Conservation (phyloP, 2,113 vertebrate genomes). For the Trogon melanurus region DNA sequence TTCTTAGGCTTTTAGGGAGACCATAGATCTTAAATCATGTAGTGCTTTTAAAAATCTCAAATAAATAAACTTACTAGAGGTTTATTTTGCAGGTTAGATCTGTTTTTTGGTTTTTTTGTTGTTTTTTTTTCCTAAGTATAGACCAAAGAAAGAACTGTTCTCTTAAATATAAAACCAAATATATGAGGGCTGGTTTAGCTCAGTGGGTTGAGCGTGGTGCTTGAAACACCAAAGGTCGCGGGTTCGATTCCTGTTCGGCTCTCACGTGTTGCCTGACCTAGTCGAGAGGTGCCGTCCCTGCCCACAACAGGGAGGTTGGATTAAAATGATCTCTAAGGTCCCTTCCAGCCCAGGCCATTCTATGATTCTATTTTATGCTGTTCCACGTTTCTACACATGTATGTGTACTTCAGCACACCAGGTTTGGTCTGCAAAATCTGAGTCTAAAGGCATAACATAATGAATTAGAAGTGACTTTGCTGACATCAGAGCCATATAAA, state of each 20-base stretch:
- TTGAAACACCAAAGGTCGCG: too few relatives aligned
- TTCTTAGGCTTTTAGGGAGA: background rate
- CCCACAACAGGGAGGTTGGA: too few relatives aligned
- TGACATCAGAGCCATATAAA: background rate
- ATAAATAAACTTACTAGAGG: background rate
- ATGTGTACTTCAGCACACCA: background rate
- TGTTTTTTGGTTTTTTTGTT: background rate
- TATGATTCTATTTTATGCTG: background rate
- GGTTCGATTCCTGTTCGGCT: too few relatives aligned
- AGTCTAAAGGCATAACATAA: background rate
- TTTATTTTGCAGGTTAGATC: background rate
- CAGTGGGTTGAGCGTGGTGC: too few relatives aligned
- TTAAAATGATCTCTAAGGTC: too few relatives aligned
- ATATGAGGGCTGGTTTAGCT: too few relatives aligned
- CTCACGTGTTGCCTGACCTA: too few relatives aligned
- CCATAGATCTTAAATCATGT: background rate
- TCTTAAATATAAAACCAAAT: background rate
- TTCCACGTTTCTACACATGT: background rate
- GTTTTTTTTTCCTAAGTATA: background rate
- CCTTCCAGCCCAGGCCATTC: too few relatives aligned
- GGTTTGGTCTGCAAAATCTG: background rate
- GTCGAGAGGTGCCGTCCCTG: too few relatives aligned
- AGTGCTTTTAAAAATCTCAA: conserved; percentile 4
- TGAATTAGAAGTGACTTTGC: background rate
- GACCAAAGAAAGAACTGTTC: background rate